These are phyloP conservation scores for Ctenomys sociabilis DNA, from an alignment of 2,113 vertebrate genomes.

Conservation along the genomic window DNA sequence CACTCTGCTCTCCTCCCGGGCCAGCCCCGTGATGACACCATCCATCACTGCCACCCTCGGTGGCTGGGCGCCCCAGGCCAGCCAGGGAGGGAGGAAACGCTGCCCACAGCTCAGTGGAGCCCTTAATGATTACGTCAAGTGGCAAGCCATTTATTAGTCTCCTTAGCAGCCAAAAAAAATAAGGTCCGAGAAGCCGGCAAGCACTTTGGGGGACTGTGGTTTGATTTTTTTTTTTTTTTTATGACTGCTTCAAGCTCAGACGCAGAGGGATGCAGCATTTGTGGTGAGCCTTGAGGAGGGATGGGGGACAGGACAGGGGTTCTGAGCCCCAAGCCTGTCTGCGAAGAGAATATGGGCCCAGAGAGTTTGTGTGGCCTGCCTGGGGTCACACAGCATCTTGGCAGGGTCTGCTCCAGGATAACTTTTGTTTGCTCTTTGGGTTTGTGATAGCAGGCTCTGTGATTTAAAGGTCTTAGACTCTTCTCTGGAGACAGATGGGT, in stretches of 20 bases:
- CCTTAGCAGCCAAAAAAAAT: slow-evolving; percentile 68
- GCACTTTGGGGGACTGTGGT: slow-evolving; percentile 52
- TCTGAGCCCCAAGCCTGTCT: background rate
- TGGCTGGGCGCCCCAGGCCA: slow-evolving; percentile 34
- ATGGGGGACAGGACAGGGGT: rapidly evolving
- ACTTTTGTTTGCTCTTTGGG: rapidly evolving
- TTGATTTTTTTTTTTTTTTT: slow-evolving; percentile 64
- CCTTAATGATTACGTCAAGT: slow-evolving; percentile 65
- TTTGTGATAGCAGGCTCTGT: rapidly evolving
- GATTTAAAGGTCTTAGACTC: background rate
- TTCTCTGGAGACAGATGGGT: background rate
- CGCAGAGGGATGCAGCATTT: rapidly evolving
- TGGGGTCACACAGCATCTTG: background rate
- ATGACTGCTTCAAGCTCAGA: slow-evolving; percentile 14
- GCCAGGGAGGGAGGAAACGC: background rate
- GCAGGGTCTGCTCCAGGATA: background rate
- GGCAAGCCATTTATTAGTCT: slow-evolving; percentile 69
- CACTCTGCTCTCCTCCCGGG: background rate
- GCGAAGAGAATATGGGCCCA: background rate
- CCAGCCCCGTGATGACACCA: background rate
- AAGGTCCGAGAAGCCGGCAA: slow-evolving; percentile 44
- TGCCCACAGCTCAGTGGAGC: slow-evolving; percentile 69
- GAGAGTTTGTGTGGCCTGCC: rapidly evolving
- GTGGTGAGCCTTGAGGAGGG: background rate
- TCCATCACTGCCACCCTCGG: slow-evolving; percentile 32